Base-by-base conservation (phyloP, 2,888 invertebrate genomes). In the Leistus spinibarbis region DNA sequence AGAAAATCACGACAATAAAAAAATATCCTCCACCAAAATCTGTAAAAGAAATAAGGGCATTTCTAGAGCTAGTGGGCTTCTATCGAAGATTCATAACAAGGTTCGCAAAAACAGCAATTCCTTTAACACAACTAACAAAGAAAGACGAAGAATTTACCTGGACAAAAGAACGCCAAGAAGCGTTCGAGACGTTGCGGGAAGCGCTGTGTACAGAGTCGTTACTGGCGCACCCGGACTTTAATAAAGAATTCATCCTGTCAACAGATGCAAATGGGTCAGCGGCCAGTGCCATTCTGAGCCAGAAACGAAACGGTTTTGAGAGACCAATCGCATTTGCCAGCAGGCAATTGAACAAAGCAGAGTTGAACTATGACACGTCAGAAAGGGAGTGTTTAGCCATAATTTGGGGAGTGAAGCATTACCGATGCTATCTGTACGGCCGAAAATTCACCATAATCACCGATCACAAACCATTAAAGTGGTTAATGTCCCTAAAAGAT, bases 391-490 rank as follows among this genome's bases (percentile, higher is more conserved):
- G 81, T 0, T 24, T 80, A 1, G 82, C 81, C 0, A 80, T 82
- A 5, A 77, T 81, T 0, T 79, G 79, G 78, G 79, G 78, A 0
- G 77, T 79, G 0, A 78, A 80, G 67, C 78, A 81, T 75, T 82
- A 80, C 66, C 57, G 80, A 57, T 80, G 80, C 0, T 82, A 82
- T 72, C n/a, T 83, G 13, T 81, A 79, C 66, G 82, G 81, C 0
- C 40, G 77, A 71, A 78, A 76, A 60, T 82, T 83, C 66, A 76
- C 63, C 20, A 79, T 83, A 16, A 76, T 81, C 1, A 83, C 82
- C 0, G 83, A 84, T 76, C 81, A 83, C 69, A 79, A 78, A 68
- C 81, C 81, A 0, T 75, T 83, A 4, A 64, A 69, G 24, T 80
- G 79, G 79, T 69, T 79, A 53, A 76, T 76, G 60, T 74, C 71